Evolutionary conservation across 2,888 invertebrate species (phyloP).

Genomic region (Meiosimyza platycephala): DNA sequence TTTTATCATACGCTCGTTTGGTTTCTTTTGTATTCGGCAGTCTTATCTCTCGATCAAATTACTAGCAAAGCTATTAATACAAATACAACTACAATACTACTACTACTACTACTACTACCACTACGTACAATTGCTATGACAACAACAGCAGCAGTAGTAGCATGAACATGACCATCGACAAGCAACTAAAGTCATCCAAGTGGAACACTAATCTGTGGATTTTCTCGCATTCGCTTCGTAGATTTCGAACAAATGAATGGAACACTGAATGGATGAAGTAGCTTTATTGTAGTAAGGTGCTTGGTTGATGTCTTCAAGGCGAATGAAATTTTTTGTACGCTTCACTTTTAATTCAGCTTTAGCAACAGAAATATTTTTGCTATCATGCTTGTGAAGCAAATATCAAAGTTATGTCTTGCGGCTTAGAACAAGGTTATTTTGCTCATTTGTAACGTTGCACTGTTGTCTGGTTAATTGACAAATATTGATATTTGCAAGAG

Average conservation of each 20-base stretch:
- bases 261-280: slow-evolving; percentile 13
- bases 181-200: slow-evolving; percentile 32
- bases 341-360: slow-evolving; percentile 1
- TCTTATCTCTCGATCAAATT: slow-evolving; percentile 11
- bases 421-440: slow-evolving; percentile 2
- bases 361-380: not conserved
- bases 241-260: slow-evolving; percentile 26
- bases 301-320: not conserved
- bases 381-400: slow-evolving; percentile 3
- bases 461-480: too few relatives aligned
- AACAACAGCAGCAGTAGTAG: not conserved
- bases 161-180: not conserved
- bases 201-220: slow-evolving; percentile 34
- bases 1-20: too few relatives aligned
- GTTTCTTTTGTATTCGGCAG: too few relatives aligned
- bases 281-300: not conserved
- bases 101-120: not conserved
- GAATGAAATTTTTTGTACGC: slow-evolving; percentile 7
- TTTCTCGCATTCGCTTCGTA: slow-evolving; percentile 33
- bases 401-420: slow-evolving; percentile 1
- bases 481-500: too few relatives aligned
- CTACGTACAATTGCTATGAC: not conserved
- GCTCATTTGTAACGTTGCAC: too few relatives aligned
- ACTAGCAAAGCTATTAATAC: slow-evolving; percentile 13
- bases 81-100: slow-evolving; percentile 6